A percentile compares a stretch with the other conserved stretches of the same genome.
Conservation (phyloP, 2,797 vertebrate genomes). For the Mormyrops attenuatus region DNA sequence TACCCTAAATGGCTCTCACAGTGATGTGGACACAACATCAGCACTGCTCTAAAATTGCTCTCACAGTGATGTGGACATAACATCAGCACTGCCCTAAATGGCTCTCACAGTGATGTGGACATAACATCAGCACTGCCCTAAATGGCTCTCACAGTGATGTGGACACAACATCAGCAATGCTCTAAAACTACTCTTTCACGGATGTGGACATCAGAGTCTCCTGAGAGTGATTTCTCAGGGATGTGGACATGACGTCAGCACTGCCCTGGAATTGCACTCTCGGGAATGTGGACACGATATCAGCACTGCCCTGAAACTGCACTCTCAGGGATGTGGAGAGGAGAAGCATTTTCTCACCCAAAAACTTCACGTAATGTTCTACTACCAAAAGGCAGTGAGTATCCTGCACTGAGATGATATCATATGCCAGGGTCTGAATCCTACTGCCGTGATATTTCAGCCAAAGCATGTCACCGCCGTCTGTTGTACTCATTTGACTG, state of each 20-base stretch:
- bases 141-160: background rate
- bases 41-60: background rate
- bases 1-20: background rate
- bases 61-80: background rate
- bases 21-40: background rate
- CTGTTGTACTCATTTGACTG: background rate
- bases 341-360: background rate
- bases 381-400: constrained; percentile 20
- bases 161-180: background rate
- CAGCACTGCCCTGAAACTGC: background rate
- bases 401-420: constrained; percentile 32
- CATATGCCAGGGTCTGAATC: background rate
- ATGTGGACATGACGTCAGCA: background rate
- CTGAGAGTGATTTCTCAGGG: background rate
- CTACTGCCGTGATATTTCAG: constrained; percentile 6
- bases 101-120: background rate
- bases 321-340: background rate
- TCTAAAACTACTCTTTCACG: background rate
- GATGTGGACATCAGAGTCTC: background rate
- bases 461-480: background rate
- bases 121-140: background rate
- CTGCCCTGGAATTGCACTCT: background rate
- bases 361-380: background rate
- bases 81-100: background rate
- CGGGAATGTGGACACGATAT: background rate